Evolutionary conservation across 1,140 invertebrate species (phyloP), one percentile per base, ranked within the genome.

Genomic region (Drosophila dunni): DNA sequence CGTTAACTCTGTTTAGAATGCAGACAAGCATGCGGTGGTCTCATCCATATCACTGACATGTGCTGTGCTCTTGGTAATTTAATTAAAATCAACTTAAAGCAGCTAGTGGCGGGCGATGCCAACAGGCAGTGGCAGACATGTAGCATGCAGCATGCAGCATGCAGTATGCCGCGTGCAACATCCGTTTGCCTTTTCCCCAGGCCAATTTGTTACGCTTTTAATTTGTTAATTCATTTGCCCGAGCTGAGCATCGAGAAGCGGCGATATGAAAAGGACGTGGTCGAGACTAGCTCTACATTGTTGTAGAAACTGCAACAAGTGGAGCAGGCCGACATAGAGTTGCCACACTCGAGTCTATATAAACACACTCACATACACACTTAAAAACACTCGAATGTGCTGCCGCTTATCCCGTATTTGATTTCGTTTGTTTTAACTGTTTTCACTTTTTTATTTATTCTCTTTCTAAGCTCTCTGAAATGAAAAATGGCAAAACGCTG

Each of bases 171-270:
- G 42, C 75, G 51, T 61, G 56, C 71, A 46, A 58, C 63, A 65
- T 58, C 36, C 51, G 38, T 33, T 61, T 69, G 71, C 62, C 44
- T 36, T 48, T 67, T 56, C 62, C 75, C 66, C 66, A 48, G 61
- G 72, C 79, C 83, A 86, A 88, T 86, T 88, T 88, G 83, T 80
- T 74, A 86, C 76, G 83, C 84, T 89, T 86, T 86, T 86, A 88
- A 86, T 86, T 86, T 88, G 83, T 86, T 89, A 86, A 89, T 86
- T 86, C 84, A 88, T 86, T 89, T 88, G 65, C 83, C 34, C 17
- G 60, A 63, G 75, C 75, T 66, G 75, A 29, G 24, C 56, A 72
- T 45, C 34, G 57, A n/a, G 54, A 38, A 40, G 53, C 15, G 42
- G 45, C 40, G 46, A 38, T 58, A 51, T 29, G 50, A 33, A 11